These are phyloP conservation scores for Camelus dromedarius DNA, from an alignment of 2,113 vertebrate genomes.

Conservation along the genomic window DNA sequence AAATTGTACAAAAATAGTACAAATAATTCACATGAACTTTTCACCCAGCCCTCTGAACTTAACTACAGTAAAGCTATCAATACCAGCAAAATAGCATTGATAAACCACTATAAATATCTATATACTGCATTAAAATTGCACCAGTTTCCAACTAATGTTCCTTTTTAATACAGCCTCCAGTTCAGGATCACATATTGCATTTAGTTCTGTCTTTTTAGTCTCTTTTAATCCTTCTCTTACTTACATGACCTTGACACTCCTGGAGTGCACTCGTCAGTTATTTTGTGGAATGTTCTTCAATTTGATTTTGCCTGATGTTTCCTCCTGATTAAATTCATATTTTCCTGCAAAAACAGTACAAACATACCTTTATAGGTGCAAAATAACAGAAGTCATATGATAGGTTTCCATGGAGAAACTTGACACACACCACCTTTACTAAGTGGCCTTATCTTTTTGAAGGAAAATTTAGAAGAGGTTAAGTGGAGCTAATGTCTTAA, in stretches of 20 bases:
- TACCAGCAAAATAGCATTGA: neutral
- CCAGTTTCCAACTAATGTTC: neutral
- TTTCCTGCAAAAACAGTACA: neutral
- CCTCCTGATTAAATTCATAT: neutral
- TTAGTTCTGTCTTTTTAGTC: neutral
- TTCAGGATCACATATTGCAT: neutral
- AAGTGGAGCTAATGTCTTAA: neutral
- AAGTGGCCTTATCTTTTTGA: neutral
- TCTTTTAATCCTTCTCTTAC: neutral
- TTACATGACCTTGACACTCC: neutral
- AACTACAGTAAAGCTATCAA: neutral
- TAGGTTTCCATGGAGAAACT: neutral
- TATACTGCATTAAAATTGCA: neutral
- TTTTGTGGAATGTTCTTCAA: neutral
- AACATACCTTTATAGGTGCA: neutral
- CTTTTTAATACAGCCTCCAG: neutral
- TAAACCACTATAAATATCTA: neutral
- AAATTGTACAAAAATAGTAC: neutral
- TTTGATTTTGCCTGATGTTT: neutral
- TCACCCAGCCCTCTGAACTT: neutral
- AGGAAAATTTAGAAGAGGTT: neutral
- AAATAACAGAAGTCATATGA: fast-evolving
- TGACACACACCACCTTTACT: neutral
- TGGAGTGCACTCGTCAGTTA: neutral
- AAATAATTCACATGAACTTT: neutral